Evolutionary conservation across 2,113 vertebrate genomes (phyloP).

Genomic region (Gallinago undulata): DNA sequence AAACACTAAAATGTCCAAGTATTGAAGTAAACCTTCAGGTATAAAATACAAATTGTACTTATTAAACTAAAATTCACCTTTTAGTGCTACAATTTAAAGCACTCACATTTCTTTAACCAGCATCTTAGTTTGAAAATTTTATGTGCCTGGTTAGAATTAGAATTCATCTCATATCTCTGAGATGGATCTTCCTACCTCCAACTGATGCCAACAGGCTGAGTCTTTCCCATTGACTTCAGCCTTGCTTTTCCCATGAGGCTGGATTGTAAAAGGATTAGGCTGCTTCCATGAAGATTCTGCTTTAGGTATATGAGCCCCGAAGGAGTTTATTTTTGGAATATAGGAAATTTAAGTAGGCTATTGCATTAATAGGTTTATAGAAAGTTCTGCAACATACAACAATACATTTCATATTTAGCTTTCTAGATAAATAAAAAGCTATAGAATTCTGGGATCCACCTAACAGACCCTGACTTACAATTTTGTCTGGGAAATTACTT

Average conservation of each 20-base stretch:
- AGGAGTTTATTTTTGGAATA: background rate
- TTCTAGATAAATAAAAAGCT: slow-evolving; percentile 1
- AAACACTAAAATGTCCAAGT: background rate
- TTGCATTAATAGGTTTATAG: background rate
- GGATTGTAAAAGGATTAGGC: background rate
- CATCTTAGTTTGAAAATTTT: background rate
- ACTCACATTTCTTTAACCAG: background rate
- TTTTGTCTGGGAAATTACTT: background rate
- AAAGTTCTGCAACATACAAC: background rate
- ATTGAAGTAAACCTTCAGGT: background rate
- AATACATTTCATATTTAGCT: background rate
- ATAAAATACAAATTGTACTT: background rate
- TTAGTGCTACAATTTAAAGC: background rate
- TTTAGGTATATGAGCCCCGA: background rate
- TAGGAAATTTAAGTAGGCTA: background rate
- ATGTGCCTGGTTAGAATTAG: background rate
- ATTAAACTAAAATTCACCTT: background rate
- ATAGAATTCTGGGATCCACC: background rate
- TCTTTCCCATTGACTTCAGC: background rate
- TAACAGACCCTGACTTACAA: background rate
- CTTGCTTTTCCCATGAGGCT: background rate
- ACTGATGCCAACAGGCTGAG: background rate
- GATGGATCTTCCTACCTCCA: background rate
- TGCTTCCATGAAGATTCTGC: background rate
- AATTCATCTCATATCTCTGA: background rate